Percentiles rank a stretch among this genome's conserved stretches.
Evolutionary conservation across 2,797 vertebrate species (phyloP).

Genomic region (Anomalospiza imberbis): DNA sequence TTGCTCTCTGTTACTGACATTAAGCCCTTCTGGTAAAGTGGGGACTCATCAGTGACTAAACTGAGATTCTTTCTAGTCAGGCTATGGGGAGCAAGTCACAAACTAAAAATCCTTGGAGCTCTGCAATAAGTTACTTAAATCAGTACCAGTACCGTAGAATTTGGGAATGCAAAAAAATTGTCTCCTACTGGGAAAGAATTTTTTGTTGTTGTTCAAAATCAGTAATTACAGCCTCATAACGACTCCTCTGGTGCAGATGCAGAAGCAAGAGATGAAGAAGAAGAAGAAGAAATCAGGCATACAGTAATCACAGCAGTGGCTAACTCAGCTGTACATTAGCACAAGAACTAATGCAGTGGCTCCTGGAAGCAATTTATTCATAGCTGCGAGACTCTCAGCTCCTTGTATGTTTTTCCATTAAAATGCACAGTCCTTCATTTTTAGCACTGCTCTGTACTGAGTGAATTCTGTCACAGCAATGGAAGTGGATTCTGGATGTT

Average conservation of each 20-base stretch:
- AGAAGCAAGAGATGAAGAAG: slow-evolving; percentile 13
- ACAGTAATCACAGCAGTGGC: not conserved
- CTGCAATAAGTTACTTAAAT: slow-evolving; percentile 25
- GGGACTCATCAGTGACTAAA: not conserved
- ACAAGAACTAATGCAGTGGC: not conserved
- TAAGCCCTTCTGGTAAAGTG: not conserved
- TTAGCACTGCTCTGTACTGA: not conserved
- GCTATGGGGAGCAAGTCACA: not conserved
- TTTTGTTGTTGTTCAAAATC: slow-evolving; percentile 18
- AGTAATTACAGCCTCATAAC: slow-evolving; percentile 22
- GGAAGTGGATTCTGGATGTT: not conserved
- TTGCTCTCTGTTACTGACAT: not conserved
- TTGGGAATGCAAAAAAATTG: not conserved
- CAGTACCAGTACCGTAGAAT: not conserved
- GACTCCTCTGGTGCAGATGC: slow-evolving; percentile 16
- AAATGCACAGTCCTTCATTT: not conserved
- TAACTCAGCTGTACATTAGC: not conserved
- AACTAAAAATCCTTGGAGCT: slow-evolving; percentile 14
- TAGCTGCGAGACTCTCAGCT: not conserved
- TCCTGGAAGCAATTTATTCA: slow-evolving; percentile 39
- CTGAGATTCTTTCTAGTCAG: not conserved
- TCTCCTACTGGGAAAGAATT: not conserved
- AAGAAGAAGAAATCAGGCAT: slow-evolving; percentile 29
- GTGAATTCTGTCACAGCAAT: not conserved
- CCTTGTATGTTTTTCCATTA: not conserved